Base-by-base conservation (phyloP, 2,888 invertebrate species). In the Erebia epiphron region DNA sequence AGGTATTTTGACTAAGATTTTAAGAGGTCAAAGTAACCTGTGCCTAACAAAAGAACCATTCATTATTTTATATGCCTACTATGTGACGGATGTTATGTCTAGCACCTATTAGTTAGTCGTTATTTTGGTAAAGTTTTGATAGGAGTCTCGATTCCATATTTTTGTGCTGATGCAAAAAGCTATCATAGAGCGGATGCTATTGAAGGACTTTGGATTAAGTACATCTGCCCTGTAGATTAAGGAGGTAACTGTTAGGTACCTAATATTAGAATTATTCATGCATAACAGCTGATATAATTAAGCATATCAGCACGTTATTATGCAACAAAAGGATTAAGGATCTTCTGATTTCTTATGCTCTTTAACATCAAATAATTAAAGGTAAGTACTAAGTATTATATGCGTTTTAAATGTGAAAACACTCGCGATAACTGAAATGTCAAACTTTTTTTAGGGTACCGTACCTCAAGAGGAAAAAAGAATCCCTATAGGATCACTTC, bases 1-100 rank as follows among this genome's bases (percentile, higher is more conserved):
- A 21, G 60, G 58, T 73, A 74, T 74, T 74, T 74, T 66, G 74
- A 52, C 75, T 75, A 72, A 69, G 60, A 21, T 35, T 52, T 49
- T 21, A 67, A 57, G 58, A 58, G 46, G 61, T 67, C 46, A 60
- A 14, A 11, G 50, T 21, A 64, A 4, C 16, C 57, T n/a, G 21
- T 35, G 46, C 52, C 14, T 62, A 21, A 67, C 66, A 46, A 68
- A 72, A 60, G 35, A 57, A 11, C 46, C 67, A 60, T 69, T 72
- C 56, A 72, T 69, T 18, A 60, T 41, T 52, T 14, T 46, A 14
- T 62, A 35, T 8, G 13, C 11, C 11, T 43, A 57, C 5, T 41
- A 26, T 3, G 18, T 26, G 52, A 52, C 50, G 58, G 57, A 64
- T 52, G 35, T 67, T 67, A 46, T 54, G 66, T 58, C 67, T 67